Conservation (phyloP, 2,888 invertebrate genomes). For the Bembecia ichneumoniformis region DNA sequence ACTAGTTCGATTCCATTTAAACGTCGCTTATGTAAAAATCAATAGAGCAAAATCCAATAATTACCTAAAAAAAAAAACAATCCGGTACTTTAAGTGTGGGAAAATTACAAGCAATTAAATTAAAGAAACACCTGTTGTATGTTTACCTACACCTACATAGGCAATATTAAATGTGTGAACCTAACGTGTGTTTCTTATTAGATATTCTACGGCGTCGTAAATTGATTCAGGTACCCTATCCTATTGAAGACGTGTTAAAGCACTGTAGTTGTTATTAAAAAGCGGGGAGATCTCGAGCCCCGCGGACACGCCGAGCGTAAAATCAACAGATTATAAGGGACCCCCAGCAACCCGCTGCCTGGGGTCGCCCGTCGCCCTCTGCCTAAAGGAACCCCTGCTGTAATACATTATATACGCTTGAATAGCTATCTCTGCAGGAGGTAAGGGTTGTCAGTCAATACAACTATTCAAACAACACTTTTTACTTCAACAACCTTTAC, state of each 20-base stretch:
- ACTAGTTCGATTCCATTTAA: no score
- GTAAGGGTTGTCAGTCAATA: slow-evolving; percentile 43
- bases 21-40: no score
- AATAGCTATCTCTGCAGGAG: slow-evolving; percentile 54
- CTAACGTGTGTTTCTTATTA: slow-evolving; percentile 36
- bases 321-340: slow-evolving; percentile 68
- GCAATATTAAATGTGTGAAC: slow-evolving; percentile 27
- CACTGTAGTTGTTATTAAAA: slow-evolving; percentile 56
- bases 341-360: slow-evolving; percentile 34
- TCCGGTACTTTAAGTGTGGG: background rate
- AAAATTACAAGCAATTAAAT: slow-evolving; percentile 2
- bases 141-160: slow-evolving; percentile 15
- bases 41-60: no score
- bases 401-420: slow-evolving; percentile 57
- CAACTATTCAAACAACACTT: no score
- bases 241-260: slow-evolving; percentile 53
- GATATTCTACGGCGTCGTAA: slow-evolving; percentile 18
- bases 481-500: no score
- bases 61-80: background rate
- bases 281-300: slow-evolving; percentile 28
- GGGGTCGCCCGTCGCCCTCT: slow-evolving; percentile 16
- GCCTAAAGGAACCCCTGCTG: slow-evolving; percentile 34
- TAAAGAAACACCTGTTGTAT: slow-evolving; percentile 13
- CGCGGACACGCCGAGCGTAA: slow-evolving; percentile 53
- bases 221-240: slow-evolving; percentile 34